These are phyloP conservation scores for Linhomoeus sp. DNA, from an alignment of 2,888 invertebrate species.

Conservation along the genomic window DNA sequence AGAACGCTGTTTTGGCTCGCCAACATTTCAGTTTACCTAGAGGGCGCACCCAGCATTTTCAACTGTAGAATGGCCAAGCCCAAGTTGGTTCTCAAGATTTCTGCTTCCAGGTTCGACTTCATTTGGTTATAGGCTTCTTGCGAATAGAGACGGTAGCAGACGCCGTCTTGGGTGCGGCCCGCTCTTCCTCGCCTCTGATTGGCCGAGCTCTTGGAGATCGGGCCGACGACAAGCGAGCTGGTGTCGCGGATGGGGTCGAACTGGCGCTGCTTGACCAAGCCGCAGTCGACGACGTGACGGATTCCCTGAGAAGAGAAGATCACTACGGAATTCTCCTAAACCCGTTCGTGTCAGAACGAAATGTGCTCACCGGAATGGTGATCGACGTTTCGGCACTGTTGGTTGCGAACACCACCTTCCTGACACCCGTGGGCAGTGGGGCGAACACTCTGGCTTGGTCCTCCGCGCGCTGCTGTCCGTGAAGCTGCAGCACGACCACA, in stretches of 20 bases:
- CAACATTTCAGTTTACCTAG: no score
- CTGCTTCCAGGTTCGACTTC: slow-evolving; percentile 21
- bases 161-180: slow-evolving; percentile 28
- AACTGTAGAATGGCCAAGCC: not conserved
- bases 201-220: slow-evolving; percentile 27
- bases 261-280: slow-evolving; percentile 27
- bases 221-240: slow-evolving; percentile 17
- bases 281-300: slow-evolving; percentile 28
- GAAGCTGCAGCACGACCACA: slow-evolving; percentile 11
- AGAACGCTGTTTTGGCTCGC: no score
- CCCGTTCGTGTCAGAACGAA: no score
- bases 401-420: not conserved
- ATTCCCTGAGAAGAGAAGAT: slow-evolving; percentile 10
- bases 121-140: slow-evolving; percentile 20
- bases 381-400: slow-evolving; percentile 18
- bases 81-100: slow-evolving; percentile 9
- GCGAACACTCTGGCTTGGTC: slow-evolving; percentile 23
- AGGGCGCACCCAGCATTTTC: slow-evolving; percentile 11
- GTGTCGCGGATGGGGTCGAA: slow-evolving; percentile 26
- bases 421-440: slow-evolving; percentile 3
- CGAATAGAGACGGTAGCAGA: slow-evolving; percentile 28
- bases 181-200: slow-evolving; percentile 31
- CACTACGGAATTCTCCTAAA: no score
- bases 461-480: slow-evolving; percentile 21
- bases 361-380: slow-evolving; percentile 20